Evolutionary conservation across 2,888 invertebrate genomes (phyloP).

Genomic region (Parthenolecanium corni): DNA sequence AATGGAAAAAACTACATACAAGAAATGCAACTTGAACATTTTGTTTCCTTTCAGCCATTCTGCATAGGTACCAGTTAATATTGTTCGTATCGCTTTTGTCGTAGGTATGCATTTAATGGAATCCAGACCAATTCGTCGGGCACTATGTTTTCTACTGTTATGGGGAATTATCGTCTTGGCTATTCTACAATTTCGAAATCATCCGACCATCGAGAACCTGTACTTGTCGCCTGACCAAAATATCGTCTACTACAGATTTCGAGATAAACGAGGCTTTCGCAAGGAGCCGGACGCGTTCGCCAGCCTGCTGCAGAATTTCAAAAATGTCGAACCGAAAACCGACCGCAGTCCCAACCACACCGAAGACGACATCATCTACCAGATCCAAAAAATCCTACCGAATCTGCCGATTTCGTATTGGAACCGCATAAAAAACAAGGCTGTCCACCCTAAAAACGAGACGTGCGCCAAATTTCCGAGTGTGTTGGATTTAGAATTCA

Average conservation of each 20-base stretch:
- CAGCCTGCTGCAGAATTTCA: not conserved
- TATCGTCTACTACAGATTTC: constrained; percentile 14
- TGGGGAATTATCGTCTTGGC: constrained; percentile 35
- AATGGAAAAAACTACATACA: no score
- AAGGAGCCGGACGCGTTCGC: constrained; percentile 9
- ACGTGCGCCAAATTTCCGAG: constrained; percentile 76
- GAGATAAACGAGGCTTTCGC: constrained; percentile 13
- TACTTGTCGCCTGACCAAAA: constrained; percentile 15
- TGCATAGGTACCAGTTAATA: no score
- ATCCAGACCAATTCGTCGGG: constrained; percentile 34
- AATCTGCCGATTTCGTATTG: constrained; percentile 76
- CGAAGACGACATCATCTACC: constrained; percentile 36
- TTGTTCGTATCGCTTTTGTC: no score
- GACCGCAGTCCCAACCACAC: constrained; percentile 1
- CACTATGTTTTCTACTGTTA: constrained; percentile 34
- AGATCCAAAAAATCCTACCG: constrained; percentile 67
- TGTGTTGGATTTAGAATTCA: constrained; percentile 81
- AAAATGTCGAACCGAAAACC: constrained; percentile 9
- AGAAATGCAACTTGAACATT: no score
- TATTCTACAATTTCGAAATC: constrained; percentile 34
- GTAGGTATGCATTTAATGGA: constrained; percentile 29
- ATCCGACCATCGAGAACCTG: constrained; percentile 30
- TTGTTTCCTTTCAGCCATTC: no score
- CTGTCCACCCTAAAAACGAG: constrained; percentile 49
- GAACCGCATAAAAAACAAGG: constrained; percentile 68